A percentile compares a stretch with the other conserved stretches of the same genome.
These are phyloP conservation scores for Malacosoma neustria DNA, from an alignment of 2,888 invertebrate species.

Conservation along the genomic window DNA sequence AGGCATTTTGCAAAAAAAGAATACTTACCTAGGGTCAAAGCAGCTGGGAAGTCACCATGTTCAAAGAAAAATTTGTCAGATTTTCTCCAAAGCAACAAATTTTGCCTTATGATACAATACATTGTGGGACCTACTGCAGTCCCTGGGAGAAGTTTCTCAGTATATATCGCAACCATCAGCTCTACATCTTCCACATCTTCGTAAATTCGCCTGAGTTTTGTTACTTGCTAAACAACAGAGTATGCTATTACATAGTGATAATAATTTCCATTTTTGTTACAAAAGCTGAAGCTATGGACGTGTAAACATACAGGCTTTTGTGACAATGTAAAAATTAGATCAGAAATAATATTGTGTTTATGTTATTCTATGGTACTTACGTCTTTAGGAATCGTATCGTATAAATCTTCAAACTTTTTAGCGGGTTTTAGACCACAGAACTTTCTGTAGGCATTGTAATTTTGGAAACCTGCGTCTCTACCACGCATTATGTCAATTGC, in stretches of 20 bases:
- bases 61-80: slow-evolving; percentile 31
- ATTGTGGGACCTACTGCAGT: slow-evolving; percentile 20
- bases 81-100: slow-evolving; percentile 24
- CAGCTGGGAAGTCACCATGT: slow-evolving; percentile 22
- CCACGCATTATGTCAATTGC: slow-evolving; percentile 50
- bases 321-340: too few species aligned
- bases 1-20: too few species aligned
- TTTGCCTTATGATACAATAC: slow-evolving; percentile 26
- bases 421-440: slow-evolving; percentile 85
- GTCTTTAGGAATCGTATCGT: slow-evolving; percentile 76
- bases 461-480: slow-evolving; percentile 87
- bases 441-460: slow-evolving; percentile 88
- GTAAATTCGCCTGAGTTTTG: slow-evolving; percentile 23
- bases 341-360: too few species aligned
- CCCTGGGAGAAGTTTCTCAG: slow-evolving; percentile 19
- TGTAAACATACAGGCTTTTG: too few species aligned
- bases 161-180: slow-evolving; percentile 26
- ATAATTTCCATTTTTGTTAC: too few species aligned
- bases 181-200: slow-evolving; percentile 29
- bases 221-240: too few species aligned
- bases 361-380: slow-evolving; percentile 26
- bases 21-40: slow-evolving; percentile 22
- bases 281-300: too few species aligned
- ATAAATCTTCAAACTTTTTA: slow-evolving; percentile 80
- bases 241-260: too few species aligned